These are phyloP conservation scores for Capreolus pygargus DNA, from an alignment of 2,113 vertebrate species.

Conservation along the genomic window DNA sequence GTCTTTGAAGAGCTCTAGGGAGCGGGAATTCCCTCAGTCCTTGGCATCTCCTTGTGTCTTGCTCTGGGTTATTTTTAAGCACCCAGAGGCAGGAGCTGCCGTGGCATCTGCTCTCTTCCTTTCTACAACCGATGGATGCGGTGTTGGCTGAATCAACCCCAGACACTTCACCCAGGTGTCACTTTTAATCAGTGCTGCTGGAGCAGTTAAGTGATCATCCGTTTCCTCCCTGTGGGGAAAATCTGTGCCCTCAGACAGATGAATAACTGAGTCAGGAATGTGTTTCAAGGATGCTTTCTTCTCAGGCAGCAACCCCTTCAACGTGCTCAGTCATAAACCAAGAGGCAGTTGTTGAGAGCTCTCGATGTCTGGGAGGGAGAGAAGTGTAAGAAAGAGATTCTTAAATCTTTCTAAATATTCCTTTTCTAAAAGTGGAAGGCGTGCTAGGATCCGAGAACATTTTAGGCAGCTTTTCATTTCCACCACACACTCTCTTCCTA, in stretches of 20 bases:
- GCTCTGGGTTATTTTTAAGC: neutral
- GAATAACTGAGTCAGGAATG: neutral
- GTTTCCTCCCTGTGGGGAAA: neutral
- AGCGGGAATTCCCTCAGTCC: neutral
- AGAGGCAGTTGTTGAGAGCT: neutral
- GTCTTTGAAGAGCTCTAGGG: neutral
- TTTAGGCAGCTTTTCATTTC: neutral
- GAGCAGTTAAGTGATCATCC: neutral
- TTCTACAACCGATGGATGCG: neutral
- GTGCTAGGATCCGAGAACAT: neutral
- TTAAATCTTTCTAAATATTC: slow-evolving; percentile 29
- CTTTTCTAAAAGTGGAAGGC: slow-evolving; percentile 20
- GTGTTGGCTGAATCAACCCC: neutral
- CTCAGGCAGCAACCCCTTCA: neutral
- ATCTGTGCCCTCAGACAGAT: neutral
- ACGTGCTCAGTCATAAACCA: neutral
- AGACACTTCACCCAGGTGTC: neutral
- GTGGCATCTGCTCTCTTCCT: neutral
- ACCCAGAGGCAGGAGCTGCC: neutral
- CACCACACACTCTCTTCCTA: neutral
- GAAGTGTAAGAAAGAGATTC: slow-evolving; percentile 3
- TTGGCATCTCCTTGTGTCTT: neutral
- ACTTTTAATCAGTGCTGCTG: neutral
- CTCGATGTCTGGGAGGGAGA: neutral
- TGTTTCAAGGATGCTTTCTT: neutral